Evolutionary conservation across 2,113 vertebrate genomes (phyloP), one percentile per base, ranked within the genome.

Genomic region (Uropsilus gracilis): DNA sequence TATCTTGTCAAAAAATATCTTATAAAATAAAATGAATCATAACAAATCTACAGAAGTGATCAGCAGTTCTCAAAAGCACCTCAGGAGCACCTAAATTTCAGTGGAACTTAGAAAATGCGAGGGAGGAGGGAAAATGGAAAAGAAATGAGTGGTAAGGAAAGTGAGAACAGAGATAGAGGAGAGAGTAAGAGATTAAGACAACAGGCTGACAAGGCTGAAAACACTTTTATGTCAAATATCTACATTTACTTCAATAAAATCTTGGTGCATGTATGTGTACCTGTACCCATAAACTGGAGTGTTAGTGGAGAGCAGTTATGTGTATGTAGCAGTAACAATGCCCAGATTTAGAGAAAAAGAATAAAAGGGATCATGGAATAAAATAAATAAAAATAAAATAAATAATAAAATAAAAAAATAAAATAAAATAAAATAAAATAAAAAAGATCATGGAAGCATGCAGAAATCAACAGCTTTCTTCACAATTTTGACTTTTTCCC

Each of bases 161-260:
- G 8, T 83, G 14, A 89, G 63, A 81, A n/a, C 53, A 83, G 26
- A 72, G 22, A 3, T 48, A 91, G 6, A 7, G 3, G 44, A 0
- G 37, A 69, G 50, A 73, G 92, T 68, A 24, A 69, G 48, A 64
- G 44, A 64, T 30, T 42, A 53, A 73, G 18, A 26, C 55, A 73
- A 73, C 32, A 42, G 34, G 44, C 28, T 82, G n/a, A 57, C 68
- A 72, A 50, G n/a, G 44, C 42, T 83, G 24, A 78, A 73, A 50
- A 84, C 8, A 90, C 7, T 37, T 61, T 86, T 72, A 44, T 87
- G 20, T 37, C 42, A 92, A 92, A 87, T 94, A 93, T 64, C 9
- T 22, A 55, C 53, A 32, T 11, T 57, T 85, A 80, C 66, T 66
- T 61, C 39, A 82, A 61, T 59, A 76, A 95, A 92, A 44, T 71